Conservation (phyloP, 2,797 vertebrate genomes). For the Denticeps clupeoides region DNA sequence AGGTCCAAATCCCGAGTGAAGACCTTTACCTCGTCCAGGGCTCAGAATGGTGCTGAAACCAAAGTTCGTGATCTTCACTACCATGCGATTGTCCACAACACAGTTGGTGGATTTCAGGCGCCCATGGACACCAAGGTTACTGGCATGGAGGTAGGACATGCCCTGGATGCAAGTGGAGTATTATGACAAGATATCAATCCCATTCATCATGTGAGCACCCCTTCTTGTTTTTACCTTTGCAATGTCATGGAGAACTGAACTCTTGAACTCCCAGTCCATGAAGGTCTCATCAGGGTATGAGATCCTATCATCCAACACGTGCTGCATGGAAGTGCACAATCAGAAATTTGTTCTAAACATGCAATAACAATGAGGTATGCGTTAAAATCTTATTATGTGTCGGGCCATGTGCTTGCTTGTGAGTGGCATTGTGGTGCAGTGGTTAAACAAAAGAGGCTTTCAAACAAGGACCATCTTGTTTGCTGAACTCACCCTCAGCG, state of each 20-base stretch:
- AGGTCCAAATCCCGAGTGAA: too few species aligned
- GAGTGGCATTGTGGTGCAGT: too few species aligned
- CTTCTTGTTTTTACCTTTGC: conserved; percentile 89
- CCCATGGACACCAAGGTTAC: conserved; percentile 85
- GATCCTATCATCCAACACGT: conserved; percentile 85
- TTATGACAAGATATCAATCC: background rate
- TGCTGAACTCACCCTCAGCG: conserved; percentile 75
- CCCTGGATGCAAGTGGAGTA: conserved; percentile 57
- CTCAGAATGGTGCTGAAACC: conserved; percentile 81
- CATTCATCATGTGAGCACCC: background rate
- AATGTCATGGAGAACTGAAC: conserved; percentile 91
- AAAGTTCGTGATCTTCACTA: conserved; percentile 95
- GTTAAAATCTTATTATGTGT: too few species aligned
- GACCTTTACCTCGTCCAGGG: conserved; percentile 68
- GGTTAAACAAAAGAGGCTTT: too few species aligned
- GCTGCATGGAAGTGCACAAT: conserved; percentile 46
- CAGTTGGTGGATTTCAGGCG: conserved; percentile 95
- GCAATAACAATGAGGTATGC: too few species aligned
- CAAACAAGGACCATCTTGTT: too few species aligned
- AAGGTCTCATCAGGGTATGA: conserved; percentile 92
- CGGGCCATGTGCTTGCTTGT: too few species aligned
- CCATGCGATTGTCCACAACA: conserved; percentile 91
- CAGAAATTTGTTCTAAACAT: background rate
- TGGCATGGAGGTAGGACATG: conserved; percentile 93
- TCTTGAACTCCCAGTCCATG: conserved; percentile 98